These are phyloP conservation scores for Eledone cirrhosa DNA, from an alignment of 2,888 invertebrate genomes.

Conservation along the genomic window DNA sequence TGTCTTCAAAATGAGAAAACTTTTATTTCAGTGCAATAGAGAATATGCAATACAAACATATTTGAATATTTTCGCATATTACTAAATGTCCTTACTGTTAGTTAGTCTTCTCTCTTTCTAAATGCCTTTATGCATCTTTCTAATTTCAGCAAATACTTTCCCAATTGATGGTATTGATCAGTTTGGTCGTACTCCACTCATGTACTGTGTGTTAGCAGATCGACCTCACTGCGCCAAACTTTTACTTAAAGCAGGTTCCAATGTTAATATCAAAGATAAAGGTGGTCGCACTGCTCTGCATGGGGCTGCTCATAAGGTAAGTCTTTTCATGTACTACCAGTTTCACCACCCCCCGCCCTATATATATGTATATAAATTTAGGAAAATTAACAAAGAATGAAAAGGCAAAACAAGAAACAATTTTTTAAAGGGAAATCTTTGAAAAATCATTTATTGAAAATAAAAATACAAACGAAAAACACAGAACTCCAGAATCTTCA, in stretches of 20 bases:
- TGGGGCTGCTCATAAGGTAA: constrained; percentile 66
- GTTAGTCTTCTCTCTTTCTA: too few relatives aligned
- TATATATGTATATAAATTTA: too few relatives aligned
- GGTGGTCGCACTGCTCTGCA: constrained; percentile 66
- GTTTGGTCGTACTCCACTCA: constrained; percentile 66
- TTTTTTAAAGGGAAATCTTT: too few relatives aligned
- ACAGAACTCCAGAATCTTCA: too few relatives aligned
- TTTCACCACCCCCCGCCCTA: too few relatives aligned
- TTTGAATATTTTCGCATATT: too few relatives aligned
- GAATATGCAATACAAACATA: too few relatives aligned
- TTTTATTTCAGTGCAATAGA: neutral
- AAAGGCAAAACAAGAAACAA: too few relatives aligned
- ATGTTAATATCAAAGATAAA: constrained; percentile 63
- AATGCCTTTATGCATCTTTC: neutral
- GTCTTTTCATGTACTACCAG: neutral
- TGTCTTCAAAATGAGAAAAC: neutral
- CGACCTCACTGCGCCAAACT: constrained; percentile 64
- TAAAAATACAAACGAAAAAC: too few relatives aligned
- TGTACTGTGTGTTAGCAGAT: constrained; percentile 66
- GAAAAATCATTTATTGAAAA: too few relatives aligned
- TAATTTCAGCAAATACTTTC: constrained; percentile 38
- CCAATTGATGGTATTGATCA: constrained; percentile 62
- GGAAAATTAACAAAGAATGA: too few relatives aligned
- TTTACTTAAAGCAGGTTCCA: constrained; percentile 62
- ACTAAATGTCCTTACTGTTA: too few relatives aligned